A percentile compares a stretch with the other conserved stretches of the same genome.
These are phyloP conservation scores for Drosophila emarginata DNA, from an alignment of 2,888 invertebrate species.

Conservation along the genomic window DNA sequence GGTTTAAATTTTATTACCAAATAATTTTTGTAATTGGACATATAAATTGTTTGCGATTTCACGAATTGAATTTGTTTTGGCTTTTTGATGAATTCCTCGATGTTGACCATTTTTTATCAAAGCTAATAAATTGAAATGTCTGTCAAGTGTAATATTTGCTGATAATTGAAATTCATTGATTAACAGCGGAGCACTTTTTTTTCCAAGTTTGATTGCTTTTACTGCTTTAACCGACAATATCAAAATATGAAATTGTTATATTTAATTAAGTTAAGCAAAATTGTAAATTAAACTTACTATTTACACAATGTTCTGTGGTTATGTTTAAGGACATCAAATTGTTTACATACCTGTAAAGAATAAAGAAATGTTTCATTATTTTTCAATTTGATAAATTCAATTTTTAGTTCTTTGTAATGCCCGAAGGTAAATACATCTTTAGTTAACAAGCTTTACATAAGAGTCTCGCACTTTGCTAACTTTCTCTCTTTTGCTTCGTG, in stretches of 20 bases:
- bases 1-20: not conserved
- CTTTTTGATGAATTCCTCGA: not conserved
- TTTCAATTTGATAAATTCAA: conserved; percentile 2
- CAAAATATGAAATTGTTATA: not conserved
- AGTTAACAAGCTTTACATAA: conserved; percentile 36
- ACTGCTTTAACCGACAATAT: too few relatives aligned
- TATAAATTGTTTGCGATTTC: not conserved
- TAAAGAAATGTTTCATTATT: not conserved
- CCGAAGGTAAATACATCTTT: conserved; percentile 4
- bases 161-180: not conserved
- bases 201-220: too few relatives aligned
- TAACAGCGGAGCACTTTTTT: not conserved
- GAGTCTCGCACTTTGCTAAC: conserved; percentile 9
- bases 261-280: not conserved
- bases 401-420: not conserved
- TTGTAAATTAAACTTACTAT: not conserved
- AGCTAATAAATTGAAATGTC: not conserved
- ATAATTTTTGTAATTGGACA: conserved; percentile 4
- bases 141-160: not conserved
- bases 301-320: not conserved
- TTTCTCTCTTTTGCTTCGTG: not conserved
- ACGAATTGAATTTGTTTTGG: not conserved
- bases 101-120: not conserved
- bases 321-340: not conserved
- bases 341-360: conserved; percentile 1